Evolutionary conservation across 23 tunicate genomes (phyloP).

Genomic region (Ascidia mentula): DNA sequence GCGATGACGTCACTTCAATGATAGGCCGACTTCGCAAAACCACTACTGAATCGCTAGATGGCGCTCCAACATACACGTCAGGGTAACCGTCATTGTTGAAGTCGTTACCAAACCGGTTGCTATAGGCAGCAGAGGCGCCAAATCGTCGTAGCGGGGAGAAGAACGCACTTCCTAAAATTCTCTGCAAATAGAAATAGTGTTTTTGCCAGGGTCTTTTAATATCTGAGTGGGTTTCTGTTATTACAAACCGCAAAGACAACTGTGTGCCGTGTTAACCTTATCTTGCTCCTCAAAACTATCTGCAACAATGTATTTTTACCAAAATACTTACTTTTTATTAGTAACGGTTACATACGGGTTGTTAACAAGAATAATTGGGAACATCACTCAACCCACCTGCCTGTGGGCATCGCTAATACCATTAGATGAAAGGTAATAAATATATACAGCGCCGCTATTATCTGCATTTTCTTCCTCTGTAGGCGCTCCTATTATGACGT

Average conservation of each 20-base stretch:
- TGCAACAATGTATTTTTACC: too few species aligned
- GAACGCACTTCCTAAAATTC: not conserved
- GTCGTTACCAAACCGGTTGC: not conserved
- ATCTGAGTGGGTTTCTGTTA: too few species aligned
- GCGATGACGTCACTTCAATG: not conserved
- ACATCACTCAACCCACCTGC: not conserved
- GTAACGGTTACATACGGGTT: too few species aligned
- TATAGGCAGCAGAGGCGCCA: not conserved
- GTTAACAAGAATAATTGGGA: too few species aligned
- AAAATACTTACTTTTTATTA: too few species aligned
- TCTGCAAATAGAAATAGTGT: not conserved
- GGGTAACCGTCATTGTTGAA: not conserved
- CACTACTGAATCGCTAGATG: constrained; percentile 4
- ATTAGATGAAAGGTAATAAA: not conserved
- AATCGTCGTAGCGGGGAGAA: not conserved
- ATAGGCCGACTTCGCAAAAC: constrained; percentile 4
- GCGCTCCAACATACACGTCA: not conserved
- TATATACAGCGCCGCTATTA: not conserved
- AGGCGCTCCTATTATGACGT: not conserved
- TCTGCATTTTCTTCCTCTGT: not conserved
- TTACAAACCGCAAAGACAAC: too few species aligned
- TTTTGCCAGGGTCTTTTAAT: too few species aligned
- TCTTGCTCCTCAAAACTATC: too few species aligned
- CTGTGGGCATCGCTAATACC: not conserved
- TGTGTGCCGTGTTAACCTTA: too few species aligned